phyloP scores from a whole-genome alignment of 2,888 invertebrate species.

The Argyresthia goedartella region DNA sequence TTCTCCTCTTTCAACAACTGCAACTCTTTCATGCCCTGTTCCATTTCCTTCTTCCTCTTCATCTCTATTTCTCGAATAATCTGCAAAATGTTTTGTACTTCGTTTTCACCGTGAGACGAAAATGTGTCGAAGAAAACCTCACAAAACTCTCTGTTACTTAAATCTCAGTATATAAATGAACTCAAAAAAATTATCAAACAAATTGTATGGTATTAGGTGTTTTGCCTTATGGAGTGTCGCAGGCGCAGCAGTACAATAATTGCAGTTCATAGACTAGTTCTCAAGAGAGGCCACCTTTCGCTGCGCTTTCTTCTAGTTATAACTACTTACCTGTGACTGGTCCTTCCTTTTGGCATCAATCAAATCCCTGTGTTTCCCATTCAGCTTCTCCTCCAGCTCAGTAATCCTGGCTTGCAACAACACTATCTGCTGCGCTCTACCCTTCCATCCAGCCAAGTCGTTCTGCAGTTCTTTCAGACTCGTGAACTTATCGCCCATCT shows the following conservation, averaged over 20 bases:
- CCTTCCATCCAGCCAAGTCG: constrained; percentile 77
- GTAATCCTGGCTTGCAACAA: constrained; percentile 76
- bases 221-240: no score
- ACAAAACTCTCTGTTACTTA: neutral
- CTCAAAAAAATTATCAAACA: no score
- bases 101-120: neutral
- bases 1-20: constrained; percentile 63
- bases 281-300: no score
- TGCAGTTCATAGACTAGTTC: no score
- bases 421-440: constrained; percentile 81
- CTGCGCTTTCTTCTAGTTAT: neutral
- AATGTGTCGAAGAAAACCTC: neutral
- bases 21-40: constrained; percentile 72
- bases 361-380: constrained; percentile 38
- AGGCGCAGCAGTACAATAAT: no score
- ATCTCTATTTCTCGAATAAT: constrained; percentile 66
- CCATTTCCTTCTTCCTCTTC: constrained; percentile 69
- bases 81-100: constrained; percentile 17
- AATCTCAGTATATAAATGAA: no score
- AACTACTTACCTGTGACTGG: constrained; percentile 32
- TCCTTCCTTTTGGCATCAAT: constrained; percentile 38
- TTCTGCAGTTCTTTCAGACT: constrained; percentile 73
- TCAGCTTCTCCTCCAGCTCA: constrained; percentile 76
- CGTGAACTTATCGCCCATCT: constrained; percentile 79
- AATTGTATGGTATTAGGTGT: no score